Percentiles rank a stretch among this genome's conserved stretches.
Conservation (phyloP, 1,140 invertebrate genomes). For the Chymomyza costata region DNA sequence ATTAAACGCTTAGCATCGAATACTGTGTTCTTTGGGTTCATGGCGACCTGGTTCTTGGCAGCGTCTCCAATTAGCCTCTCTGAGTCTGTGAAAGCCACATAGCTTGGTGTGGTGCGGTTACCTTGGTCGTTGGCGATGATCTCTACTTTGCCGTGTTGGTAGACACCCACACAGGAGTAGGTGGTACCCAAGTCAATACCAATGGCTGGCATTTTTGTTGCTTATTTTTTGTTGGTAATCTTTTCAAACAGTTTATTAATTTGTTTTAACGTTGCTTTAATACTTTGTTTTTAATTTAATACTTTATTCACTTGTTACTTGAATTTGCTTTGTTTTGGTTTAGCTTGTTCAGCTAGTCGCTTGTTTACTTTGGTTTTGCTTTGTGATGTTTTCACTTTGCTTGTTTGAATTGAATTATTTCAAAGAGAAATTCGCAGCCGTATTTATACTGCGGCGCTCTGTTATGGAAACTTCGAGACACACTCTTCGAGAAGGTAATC, state of each 20-base stretch:
- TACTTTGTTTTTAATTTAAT: neutral
- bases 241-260: constrained; percentile 1
- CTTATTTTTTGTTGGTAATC: constrained; percentile 1
- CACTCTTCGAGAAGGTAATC: constrained; percentile 31
- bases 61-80: constrained; percentile 97
- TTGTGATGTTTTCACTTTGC: constrained; percentile 51
- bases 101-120: constrained; percentile 96
- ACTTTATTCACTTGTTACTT: constrained; percentile 1
- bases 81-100: constrained; percentile 97
- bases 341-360: constrained; percentile 39
- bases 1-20: constrained; percentile 80
- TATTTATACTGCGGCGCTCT: constrained; percentile 55
- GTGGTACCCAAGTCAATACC: constrained; percentile 87
- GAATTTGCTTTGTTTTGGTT: constrained; percentile 5
- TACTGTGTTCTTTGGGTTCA: constrained; percentile 71
- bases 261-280: constrained; percentile 2
- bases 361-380: constrained; percentile 30
- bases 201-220: constrained; percentile 78
- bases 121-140: constrained; percentile 96
- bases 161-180: constrained; percentile 88
- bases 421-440: constrained; percentile 27
- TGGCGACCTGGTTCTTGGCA: constrained; percentile 81
- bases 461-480: constrained; percentile 42
- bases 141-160: constrained; percentile 90
- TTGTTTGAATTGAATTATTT: constrained; percentile 51